phyloP scores from a whole-genome alignment of 1,140 invertebrate genomes.

The Chelonus insularis region DNA sequence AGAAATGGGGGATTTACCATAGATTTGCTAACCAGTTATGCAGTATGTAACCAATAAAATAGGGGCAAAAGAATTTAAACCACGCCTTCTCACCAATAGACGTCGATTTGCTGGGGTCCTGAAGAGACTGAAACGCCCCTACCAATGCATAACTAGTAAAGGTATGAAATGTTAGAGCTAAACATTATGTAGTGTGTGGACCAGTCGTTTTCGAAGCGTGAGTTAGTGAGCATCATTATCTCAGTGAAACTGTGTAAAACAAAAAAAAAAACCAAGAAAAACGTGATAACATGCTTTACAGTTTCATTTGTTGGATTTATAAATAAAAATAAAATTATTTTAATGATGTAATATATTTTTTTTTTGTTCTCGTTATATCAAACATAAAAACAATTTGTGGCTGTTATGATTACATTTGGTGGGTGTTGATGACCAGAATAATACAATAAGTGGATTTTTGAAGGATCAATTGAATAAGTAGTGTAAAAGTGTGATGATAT shows the following conservation, averaged over 20 bases:
- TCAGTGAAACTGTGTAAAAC: slow-evolving; percentile 1
- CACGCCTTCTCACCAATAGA: slow-evolving; percentile 14
- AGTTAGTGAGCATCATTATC: slow-evolving; percentile 41
- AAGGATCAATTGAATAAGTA: too few species aligned
- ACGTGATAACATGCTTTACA: too few species aligned
- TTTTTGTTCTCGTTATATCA: too few species aligned
- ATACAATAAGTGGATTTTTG: too few species aligned
- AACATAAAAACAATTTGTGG: too few species aligned
- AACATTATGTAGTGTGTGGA: slow-evolving; percentile 15
- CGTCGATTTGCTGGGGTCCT: not conserved
- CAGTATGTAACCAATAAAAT: slow-evolving; percentile 39
- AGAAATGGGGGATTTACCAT: not conserved
- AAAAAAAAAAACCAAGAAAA: slow-evolving; percentile 4
- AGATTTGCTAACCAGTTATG: not conserved
- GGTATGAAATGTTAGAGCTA: slow-evolving; percentile 22
- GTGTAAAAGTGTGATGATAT: too few species aligned
- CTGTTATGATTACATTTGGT: too few species aligned
- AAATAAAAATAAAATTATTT: too few species aligned
- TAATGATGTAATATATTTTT: too few species aligned
- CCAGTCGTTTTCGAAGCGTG: slow-evolving; percentile 51
- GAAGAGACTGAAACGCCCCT: slow-evolving; percentile 23
- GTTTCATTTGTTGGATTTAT: too few species aligned
- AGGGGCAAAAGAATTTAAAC: slow-evolving; percentile 4
- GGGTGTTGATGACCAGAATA: too few species aligned
- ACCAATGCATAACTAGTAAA: slow-evolving; percentile 37